A percentile compares a stretch with the other conserved stretches of the same genome.
These are phyloP conservation scores for Anguilla obscura DNA, from an alignment of 2,797 vertebrate genomes.

Conservation along the genomic window DNA sequence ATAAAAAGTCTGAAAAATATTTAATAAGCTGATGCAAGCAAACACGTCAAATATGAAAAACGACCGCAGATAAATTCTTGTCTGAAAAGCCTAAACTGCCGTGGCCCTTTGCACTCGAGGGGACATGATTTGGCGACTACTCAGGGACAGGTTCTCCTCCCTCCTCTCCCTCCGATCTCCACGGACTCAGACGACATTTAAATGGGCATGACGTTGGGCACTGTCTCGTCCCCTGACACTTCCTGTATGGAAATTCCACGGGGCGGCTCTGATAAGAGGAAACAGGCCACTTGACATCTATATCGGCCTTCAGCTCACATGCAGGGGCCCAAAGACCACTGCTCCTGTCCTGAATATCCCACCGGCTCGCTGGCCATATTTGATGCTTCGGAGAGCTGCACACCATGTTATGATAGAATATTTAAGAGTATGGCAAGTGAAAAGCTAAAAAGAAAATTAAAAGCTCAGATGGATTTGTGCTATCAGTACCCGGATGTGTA, in stretches of 20 bases:
- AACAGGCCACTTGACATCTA: neutral
- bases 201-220: neutral
- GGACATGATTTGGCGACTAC: neutral
- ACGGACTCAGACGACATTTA: neutral
- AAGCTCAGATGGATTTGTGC: neutral
- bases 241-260: slow-evolving; percentile 3
- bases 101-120: neutral
- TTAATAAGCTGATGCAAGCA: neutral
- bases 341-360: neutral
- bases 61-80: neutral
- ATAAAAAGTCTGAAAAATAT: neutral
- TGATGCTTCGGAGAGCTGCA: neutral
- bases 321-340: neutral
- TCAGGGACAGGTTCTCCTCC: neutral
- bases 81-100: neutral
- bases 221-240: neutral
- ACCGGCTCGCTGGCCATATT: neutral
- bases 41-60: neutral
- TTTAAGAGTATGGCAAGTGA: neutral
- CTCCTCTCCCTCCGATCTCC: neutral
- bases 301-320: neutral
- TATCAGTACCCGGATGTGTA: neutral
- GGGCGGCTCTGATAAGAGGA: slow-evolving; percentile 2
- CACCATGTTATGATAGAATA: neutral
- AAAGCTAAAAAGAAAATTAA: neutral